phyloP scores from a whole-genome alignment of 2,797 vertebrate species.

The Notolabrus celidotus region DNA sequence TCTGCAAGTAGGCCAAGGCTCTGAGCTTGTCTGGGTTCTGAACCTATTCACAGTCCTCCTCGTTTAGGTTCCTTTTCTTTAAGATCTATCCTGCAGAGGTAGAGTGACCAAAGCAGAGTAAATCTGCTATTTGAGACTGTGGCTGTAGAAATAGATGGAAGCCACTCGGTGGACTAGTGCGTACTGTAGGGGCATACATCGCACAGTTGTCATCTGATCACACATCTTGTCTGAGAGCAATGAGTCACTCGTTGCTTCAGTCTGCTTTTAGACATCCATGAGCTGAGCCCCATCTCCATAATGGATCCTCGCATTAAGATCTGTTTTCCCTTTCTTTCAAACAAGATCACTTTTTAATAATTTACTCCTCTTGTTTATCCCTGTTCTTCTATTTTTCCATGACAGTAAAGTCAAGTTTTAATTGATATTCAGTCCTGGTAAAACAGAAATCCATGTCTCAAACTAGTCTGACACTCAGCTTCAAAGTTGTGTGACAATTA shows the following conservation, averaged over 20 bases:
- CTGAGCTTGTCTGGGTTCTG: neutral
- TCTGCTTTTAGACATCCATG: slow-evolving; percentile 73
- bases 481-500: neutral
- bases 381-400: neutral
- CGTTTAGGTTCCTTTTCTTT: neutral
- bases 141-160: slow-evolving; percentile 40
- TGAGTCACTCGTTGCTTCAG: slow-evolving; percentile 66
- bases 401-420: neutral
- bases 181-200: slow-evolving; percentile 35
- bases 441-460: neutral
- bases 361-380: slow-evolving; percentile 17
- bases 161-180: slow-evolving; percentile 23
- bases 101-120: slow-evolving; percentile 7
- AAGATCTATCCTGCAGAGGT: neutral
- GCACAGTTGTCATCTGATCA: slow-evolving; percentile 65
- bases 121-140: slow-evolving; percentile 19
- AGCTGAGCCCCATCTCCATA: slow-evolving; percentile 58
- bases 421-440: neutral
- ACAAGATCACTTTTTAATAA: slow-evolving; percentile 9
- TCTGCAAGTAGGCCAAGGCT: neutral
- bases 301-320: slow-evolving; percentile 53
- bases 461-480: slow-evolving; percentile 13
- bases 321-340: slow-evolving; percentile 26
- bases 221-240: slow-evolving; percentile 33
- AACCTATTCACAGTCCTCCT: neutral